These are phyloP conservation scores for Cetoscarus ocellatus DNA, from an alignment of 2,797 vertebrate species.

Conservation along the genomic window DNA sequence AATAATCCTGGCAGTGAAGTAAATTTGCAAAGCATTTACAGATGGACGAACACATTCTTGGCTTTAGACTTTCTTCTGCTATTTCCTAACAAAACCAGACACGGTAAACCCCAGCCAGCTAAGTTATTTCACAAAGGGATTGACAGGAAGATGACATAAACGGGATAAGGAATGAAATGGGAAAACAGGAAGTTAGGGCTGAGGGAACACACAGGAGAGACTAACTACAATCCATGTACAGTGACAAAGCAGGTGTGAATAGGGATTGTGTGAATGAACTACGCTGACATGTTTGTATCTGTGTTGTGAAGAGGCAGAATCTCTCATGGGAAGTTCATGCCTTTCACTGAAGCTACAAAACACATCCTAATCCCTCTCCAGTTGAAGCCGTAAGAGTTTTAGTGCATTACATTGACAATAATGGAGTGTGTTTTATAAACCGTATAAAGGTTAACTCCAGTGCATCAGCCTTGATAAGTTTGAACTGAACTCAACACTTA, in stretches of 20 bases:
- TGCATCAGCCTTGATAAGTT: background rate
- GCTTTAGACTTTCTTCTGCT: background rate
- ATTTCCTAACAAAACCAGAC: constrained; percentile 1
- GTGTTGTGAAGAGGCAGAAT: background rate
- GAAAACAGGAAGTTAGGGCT: background rate
- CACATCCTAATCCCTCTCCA: background rate
- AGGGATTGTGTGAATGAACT: background rate
- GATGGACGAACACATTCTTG: background rate
- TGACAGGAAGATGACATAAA: constrained; percentile 6
- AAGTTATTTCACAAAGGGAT: constrained; percentile 6
- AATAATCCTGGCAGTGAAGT: background rate
- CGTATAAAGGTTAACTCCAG: background rate
- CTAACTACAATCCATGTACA: constrained; percentile 4
- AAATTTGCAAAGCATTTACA: background rate
- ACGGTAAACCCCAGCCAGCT: background rate
- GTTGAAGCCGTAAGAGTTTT: background rate
- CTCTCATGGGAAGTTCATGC: background rate
- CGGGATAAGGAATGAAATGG: background rate
- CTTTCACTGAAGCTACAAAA: constrained; percentile 1
- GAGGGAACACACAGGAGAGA: constrained; percentile 16
- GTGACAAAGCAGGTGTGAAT: constrained; percentile 2
- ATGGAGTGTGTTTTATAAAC: background rate
- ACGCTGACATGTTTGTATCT: background rate
- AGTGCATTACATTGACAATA: no score
- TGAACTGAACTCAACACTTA: no score